phyloP scores from a whole-genome alignment of 2,888 invertebrate species.

The Mactromeris polynyma region DNA sequence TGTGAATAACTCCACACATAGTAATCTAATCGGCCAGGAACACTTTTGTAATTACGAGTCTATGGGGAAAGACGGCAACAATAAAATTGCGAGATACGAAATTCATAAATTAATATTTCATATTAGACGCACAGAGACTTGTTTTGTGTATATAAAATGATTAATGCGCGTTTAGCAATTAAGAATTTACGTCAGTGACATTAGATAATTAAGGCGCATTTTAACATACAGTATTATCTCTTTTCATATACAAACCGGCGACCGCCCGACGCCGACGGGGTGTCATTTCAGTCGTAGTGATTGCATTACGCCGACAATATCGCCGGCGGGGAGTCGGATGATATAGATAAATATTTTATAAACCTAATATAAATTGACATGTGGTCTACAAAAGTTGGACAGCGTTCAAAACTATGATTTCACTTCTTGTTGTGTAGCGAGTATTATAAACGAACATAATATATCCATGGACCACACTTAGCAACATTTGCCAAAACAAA shows the following conservation, averaged over 20 bases:
- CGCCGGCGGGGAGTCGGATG: constrained; percentile 32
- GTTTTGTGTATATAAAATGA: background rate
- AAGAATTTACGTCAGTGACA: background rate
- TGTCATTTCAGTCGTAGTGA: constrained; percentile 36
- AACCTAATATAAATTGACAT: constrained; percentile 39
- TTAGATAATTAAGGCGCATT: background rate
- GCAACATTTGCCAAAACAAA: background rate
- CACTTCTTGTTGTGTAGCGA: background rate
- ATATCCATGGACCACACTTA: background rate
- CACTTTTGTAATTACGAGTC: background rate
- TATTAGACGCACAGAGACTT: background rate
- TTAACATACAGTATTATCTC: constrained; percentile 9
- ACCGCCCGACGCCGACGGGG: constrained; percentile 20
- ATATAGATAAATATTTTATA: constrained; percentile 40
- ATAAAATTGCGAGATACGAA: background rate
- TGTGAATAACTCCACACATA: background rate
- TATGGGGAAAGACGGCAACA: background rate
- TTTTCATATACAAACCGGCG: background rate
- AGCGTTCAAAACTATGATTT: background rate
- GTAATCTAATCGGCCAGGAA: background rate
- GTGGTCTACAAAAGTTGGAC: constrained; percentile 14
- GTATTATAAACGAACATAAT: background rate
- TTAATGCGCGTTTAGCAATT: constrained; percentile 20
- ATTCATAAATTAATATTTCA: constrained; percentile 23
- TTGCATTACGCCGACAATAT: constrained; percentile 32